Percentiles rank a stretch among this genome's conserved stretches.
Conservation (phyloP, 2,888 invertebrate species). For the Nymphalis urticae region DNA sequence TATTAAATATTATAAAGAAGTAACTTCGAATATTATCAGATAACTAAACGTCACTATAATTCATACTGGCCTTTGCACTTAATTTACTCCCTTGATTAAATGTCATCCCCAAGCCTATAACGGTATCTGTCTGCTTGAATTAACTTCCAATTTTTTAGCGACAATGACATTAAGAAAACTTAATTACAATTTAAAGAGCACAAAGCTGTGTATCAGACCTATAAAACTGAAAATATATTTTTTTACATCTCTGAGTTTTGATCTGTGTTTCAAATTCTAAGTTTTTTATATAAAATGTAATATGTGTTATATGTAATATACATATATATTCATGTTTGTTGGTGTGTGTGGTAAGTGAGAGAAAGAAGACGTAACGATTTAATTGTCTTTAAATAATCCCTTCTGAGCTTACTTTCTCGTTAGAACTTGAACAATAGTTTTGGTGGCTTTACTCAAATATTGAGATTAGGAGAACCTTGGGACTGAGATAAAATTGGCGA, state of each 20-base stretch:
- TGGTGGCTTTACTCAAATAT: neutral
- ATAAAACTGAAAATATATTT: too few species aligned
- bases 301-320: too few species aligned
- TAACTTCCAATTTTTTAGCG: neutral
- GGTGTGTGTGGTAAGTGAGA: too few species aligned
- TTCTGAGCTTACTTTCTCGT: neutral
- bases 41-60: slow-evolving; percentile 2
- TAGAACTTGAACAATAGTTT: neutral
- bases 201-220: too few species aligned
- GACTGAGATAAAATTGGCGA: slow-evolving; percentile 1
- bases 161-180: too few species aligned
- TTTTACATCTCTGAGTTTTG: too few species aligned
- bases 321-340: too few species aligned
- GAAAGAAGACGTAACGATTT: too few species aligned
- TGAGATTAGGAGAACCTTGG: neutral
- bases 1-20: neutral
- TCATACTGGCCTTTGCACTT: slow-evolving; percentile 11
- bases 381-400: neutral
- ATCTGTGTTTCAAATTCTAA: too few species aligned
- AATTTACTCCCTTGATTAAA: slow-evolving; percentile 22
- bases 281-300: too few species aligned
- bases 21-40: neutral
- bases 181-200: too few species aligned
- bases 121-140: neutral
- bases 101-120: slow-evolving; percentile 13